These are phyloP conservation scores for Aurelia sp. DNA, from an alignment of 30 jellyfish, hydroid and myxozoan genomes.

Conservation along the genomic window DNA sequence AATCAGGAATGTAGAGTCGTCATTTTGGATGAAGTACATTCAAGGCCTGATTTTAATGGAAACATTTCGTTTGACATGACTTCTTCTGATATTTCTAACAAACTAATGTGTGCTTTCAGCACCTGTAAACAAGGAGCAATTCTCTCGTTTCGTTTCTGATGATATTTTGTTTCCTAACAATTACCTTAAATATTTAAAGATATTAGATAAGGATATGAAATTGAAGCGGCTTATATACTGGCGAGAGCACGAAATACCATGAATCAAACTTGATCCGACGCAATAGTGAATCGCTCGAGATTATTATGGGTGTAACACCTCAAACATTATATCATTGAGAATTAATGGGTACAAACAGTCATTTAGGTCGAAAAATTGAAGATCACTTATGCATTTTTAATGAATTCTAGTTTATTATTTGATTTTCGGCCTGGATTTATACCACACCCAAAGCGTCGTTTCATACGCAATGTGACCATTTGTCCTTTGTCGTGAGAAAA, in stretches of 20 bases:
- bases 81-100: no score
- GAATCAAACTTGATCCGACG: neutral
- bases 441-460: constrained; percentile 9
- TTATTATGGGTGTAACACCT: no score
- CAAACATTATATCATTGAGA: neutral
- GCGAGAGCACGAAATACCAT: neutral
- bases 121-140: no score
- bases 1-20: no score
- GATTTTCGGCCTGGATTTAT: neutral
- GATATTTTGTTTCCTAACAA: no score
- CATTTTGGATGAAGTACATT: no score
- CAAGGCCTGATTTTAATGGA: no score
- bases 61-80: no score
- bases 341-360: neutral
- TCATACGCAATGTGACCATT: neutral
- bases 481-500: neutral
- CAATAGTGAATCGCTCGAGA: neutral
- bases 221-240: neutral
- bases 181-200: no score
- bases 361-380: constrained; percentile 1
- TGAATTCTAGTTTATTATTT: neutral
- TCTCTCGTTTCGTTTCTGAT: no score
- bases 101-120: no score
- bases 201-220: no score
- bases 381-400: constrained; percentile 23